These are phyloP conservation scores for Stenodema calcarata DNA, from an alignment of 2,888 invertebrate species.

Conservation along the genomic window DNA sequence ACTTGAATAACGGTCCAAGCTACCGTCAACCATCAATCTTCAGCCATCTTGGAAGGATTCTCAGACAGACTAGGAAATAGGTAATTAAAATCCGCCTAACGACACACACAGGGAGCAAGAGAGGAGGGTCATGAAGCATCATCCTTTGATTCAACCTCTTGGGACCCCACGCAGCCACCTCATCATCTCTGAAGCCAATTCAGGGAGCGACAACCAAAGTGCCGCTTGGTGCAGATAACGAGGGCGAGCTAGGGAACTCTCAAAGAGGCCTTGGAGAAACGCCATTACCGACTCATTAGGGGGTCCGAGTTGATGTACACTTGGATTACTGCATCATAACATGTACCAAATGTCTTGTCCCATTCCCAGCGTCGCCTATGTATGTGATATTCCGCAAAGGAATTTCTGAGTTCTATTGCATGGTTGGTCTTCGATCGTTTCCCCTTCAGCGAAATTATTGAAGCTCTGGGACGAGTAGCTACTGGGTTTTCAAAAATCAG, in stretches of 20 bases:
- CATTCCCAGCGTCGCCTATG: neutral
- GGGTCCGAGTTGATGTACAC: neutral
- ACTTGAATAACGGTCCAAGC: too few species aligned
- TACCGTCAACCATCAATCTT: too few species aligned
- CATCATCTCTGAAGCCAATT: neutral
- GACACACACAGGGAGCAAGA: neutral
- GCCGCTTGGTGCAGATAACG: neutral
- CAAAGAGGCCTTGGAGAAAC: neutral
- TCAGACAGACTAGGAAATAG: neutral
- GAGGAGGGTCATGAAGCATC: neutral
- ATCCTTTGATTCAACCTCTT: neutral
- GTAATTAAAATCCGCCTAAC: neutral
- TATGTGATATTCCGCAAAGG: neutral
- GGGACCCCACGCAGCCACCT: neutral
- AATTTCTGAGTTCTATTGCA: neutral
- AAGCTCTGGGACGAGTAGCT: too few species aligned
- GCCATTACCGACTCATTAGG: constrained; percentile 2
- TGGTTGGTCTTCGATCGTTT: too few species aligned
- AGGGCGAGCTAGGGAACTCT: neutral
- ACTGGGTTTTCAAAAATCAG: too few species aligned
- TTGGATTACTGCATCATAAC: neutral
- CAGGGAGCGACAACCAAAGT: neutral
- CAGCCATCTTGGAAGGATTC: too few species aligned
- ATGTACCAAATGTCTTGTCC: neutral
- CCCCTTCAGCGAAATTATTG: too few species aligned